Evolutionary conservation across 2,113 vertebrate species (phyloP).

Genomic region (Aptenodytes patagonicus): DNA sequence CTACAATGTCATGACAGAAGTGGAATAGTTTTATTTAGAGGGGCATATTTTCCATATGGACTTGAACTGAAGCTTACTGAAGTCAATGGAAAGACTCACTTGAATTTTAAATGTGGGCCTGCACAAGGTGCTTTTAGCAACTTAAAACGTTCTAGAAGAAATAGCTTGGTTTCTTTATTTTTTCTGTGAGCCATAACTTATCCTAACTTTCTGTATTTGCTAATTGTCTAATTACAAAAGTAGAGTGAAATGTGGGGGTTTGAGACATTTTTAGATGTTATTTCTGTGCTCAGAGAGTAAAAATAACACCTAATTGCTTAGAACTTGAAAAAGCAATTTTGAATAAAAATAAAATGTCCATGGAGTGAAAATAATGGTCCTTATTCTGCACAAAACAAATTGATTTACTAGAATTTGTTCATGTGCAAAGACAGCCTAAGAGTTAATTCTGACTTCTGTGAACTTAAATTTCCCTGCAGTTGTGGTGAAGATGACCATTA

Average conservation of each 20-base stretch:
- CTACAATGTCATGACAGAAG: constrained; percentile 34
- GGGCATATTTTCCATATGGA: constrained; percentile 25
- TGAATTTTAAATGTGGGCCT: not conserved
- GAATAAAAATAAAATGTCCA: not conserved
- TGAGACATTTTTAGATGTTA: not conserved
- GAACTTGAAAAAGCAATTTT: not conserved
- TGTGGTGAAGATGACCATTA: not conserved
- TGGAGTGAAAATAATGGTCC: not conserved
- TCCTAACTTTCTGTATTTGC: not conserved
- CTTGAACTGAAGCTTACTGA: not conserved
- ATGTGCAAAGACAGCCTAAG: not conserved
- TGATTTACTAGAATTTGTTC: not conserved
- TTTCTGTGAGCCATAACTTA: not conserved
- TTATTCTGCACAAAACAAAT: not conserved
- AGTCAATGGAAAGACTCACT: not conserved
- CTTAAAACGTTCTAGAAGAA: not conserved
- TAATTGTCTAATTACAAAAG: not conserved
- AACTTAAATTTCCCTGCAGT: not conserved
- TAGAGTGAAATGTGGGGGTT: not conserved
- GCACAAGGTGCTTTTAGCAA: not conserved
- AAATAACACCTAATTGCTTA: not conserved
- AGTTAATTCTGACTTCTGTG: not conserved
- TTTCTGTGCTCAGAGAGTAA: not conserved
- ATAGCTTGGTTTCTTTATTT: not conserved
- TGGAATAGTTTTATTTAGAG: constrained; percentile 30